Evolutionary conservation across 2,888 invertebrate species (phyloP), one percentile per base, ranked within the genome.

Genomic region (Drosophila antonietae): DNA sequence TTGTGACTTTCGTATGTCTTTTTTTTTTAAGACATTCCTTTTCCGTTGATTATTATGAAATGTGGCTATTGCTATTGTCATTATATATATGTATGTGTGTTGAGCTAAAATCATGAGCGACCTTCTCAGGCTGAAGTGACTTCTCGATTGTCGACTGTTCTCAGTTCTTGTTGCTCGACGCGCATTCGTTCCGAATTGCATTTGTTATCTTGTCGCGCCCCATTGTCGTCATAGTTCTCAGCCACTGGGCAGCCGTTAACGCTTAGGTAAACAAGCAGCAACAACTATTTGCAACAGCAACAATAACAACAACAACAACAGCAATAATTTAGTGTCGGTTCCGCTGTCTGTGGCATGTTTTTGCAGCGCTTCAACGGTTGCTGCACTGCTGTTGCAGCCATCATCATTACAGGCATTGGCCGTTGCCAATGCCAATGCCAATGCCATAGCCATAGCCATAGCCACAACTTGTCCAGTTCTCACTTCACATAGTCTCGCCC

Each of bases 321-420:
- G 41, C 61, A 69, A 39, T 69, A 80, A 75, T 76, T 76, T 66
- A 77, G 69, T 68, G 82, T 64, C 82, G 63, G 88, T 88, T 82
- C 83, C 82, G 83, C 85, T 88, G 73, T 88, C 88, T 83, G 61
- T 62, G 39, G 14, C 76, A 64, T 52, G 60, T 69, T 62, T 47
- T 47, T 55, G 44, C 51, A 20, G 28, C 43, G n/a, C 35, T 55
- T 49, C 49, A 67, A 57, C 74, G 62, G 58, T 58, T 46, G 53
- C 28, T 31, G 33, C 15, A 37, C 23, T 53, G 49, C 60, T 59
- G 60, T 18, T 67, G 65, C 55, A 55, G 77, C 69, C 67, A 58
- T 64, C 66, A 70, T 67, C 73, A 67, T 77, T 73, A 77, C 69
- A 41, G 57, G 15, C 57, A 44, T 33, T 33, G 57, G 33, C 41